Percentiles rank a stretch among this genome's conserved stretches.
Evolutionary conservation across 2,797 vertebrate species (phyloP).

Genomic region (Acipenser ruthenus): DNA sequence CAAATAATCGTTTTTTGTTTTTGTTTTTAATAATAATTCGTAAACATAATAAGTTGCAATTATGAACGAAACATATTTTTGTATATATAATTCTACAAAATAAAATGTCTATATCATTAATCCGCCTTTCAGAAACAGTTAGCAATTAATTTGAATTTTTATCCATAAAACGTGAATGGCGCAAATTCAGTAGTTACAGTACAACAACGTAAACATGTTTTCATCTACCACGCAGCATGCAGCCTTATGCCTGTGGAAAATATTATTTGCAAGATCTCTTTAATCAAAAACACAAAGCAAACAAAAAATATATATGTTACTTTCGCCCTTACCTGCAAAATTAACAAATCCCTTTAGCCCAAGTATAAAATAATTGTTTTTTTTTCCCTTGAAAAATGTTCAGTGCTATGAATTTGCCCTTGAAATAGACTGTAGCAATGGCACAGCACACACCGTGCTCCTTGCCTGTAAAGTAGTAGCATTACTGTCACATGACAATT

Average conservation of each 20-base stretch:
- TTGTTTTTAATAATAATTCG: no score
- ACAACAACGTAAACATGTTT: constrained; percentile 56
- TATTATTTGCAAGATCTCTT: constrained; percentile 7
- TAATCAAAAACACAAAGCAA: constrained; percentile 1
- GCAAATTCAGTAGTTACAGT: constrained; percentile 21
- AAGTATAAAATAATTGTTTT: constrained; percentile 31
- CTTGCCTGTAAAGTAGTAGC: constrained; percentile 35
- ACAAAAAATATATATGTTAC: constrained; percentile 3
- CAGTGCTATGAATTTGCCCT: constrained; percentile 37
- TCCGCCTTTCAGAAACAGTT: no score
- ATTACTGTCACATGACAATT: constrained; percentile 55
- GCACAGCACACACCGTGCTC: constrained; percentile 7
- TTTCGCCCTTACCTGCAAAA: constrained; percentile 31
- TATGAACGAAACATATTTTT: no score
- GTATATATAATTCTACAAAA: no score
- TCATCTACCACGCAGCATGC: constrained; percentile 35
- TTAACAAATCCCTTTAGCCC: constrained; percentile 19
- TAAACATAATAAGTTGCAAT: no score
- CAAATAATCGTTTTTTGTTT: no score
- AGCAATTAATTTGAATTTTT: no score
- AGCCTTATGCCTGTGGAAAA: constrained; percentile 28
- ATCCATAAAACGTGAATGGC: constrained; percentile 21
- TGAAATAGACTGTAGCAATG: constrained; percentile 37
- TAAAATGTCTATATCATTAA: no score
- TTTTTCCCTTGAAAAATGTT: constrained; percentile 19